Conservation (phyloP, 1,140 invertebrate genomes). For the Tetragnatha versicolor region DNA sequence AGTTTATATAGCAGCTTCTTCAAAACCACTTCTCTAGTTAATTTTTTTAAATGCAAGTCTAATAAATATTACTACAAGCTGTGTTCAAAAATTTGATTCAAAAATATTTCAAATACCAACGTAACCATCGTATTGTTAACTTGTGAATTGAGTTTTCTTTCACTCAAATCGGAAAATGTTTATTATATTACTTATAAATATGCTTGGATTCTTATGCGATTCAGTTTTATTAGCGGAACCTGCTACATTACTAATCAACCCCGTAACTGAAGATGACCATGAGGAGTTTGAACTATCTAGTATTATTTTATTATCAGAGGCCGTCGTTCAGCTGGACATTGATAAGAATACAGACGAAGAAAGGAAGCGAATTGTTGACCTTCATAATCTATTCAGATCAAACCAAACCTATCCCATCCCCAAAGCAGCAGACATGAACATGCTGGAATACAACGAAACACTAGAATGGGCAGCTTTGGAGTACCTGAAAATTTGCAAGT, state of each 20-base stretch:
- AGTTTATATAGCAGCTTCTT: no score
- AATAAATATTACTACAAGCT: no score
- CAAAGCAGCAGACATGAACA: background rate
- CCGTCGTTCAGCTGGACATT: background rate
- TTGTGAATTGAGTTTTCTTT: no score
- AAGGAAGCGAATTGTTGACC: background rate
- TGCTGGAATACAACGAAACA: background rate
- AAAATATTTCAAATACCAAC: no score
- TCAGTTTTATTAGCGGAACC: no score
- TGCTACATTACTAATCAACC: background rate
- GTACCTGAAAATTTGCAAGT: background rate
- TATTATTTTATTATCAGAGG: background rate
- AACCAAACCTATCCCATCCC: background rate
- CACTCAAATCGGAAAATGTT: no score
- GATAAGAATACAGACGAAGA: background rate
- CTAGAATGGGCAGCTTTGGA: background rate
- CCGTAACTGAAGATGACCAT: background rate
- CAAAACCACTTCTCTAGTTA: no score
- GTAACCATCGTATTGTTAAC: no score
- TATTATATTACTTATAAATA: no score
- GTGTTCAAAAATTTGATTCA: no score
- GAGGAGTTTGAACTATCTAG: background rate
- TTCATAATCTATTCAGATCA: background rate
- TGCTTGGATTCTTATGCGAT: no score
- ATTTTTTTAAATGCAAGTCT: no score